Base-by-base conservation (phyloP, 2,113 vertebrate genomes). In the Albula goreensis region DNA sequence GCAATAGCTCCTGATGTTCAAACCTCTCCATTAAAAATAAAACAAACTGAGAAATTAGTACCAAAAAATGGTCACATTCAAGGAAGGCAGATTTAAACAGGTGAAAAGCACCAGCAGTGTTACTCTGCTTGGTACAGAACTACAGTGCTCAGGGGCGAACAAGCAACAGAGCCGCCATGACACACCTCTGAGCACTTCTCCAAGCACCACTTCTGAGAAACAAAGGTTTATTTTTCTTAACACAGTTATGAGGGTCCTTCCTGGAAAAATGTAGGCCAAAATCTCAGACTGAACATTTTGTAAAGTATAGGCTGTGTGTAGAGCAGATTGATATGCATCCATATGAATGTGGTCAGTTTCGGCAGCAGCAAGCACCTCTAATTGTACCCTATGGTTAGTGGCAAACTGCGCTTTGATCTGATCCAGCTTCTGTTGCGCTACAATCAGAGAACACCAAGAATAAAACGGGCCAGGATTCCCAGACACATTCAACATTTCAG, bases 61-160 rank as follows among this genome's bases (percentile, higher is more conserved):
- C 90, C 92, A 89, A 52, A 79, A 89, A 93, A 86, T 77, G 82
- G 80, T 66, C 51, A 74, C 50, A 70, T 87, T 85, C 41, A 52
- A 84, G 80, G 57, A 85, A 86, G 85, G 84, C 81, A 51, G 60
- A 52, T 57, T 80, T 41, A 60, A 80, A 83, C 84, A 78, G 78
- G 87, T 66, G 80, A 86, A 81, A 51, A 78, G 25, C 78, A 83
- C 80, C 17, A 53, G 80, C 82, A 78, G 53, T 17, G 81, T 56
- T 50, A 7, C 51, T 57, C 60, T 78, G 83, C 82, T 85, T 81
- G 84, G 82, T 78, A 79, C 80, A 56, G 66, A 66, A 50, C 66
- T 88, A 80, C 80, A 74, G 80, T 87, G 81, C 79, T 83, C 84
- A 50, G 15, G 53, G 48, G 51, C 41, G 52, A 81, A 86, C 87